Percentiles rank a stretch among this genome's conserved stretches.
phyloP scores from a whole-genome alignment of 2,888 invertebrate species.

The Drosophila antonietae region DNA sequence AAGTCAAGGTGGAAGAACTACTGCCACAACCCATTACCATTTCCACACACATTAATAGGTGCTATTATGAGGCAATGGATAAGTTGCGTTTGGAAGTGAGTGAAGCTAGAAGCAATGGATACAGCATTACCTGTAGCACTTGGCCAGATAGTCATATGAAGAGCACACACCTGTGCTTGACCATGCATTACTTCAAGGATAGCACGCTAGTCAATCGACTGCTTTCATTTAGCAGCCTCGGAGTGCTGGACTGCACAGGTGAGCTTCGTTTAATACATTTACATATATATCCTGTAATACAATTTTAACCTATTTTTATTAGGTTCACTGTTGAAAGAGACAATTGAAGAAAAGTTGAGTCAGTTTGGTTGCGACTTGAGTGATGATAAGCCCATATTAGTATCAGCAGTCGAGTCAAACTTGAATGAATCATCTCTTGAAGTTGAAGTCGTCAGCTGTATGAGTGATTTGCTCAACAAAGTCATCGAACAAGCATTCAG shows the following conservation, averaged over 20 bases:
- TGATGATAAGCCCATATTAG: conserved; percentile 9
- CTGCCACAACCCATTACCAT: not conserved
- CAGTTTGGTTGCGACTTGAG: not conserved
- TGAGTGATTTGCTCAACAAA: conserved; percentile 14
- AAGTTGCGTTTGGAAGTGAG: not conserved
- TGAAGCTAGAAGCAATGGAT: not conserved
- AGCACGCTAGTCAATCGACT: not conserved
- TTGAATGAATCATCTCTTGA: not conserved
- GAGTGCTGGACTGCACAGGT: not conserved
- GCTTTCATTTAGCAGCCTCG: not conserved
- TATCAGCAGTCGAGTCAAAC: not conserved
- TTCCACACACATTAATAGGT: not conserved
- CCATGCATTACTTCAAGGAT: conserved; percentile 13
- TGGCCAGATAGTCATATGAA: not conserved
- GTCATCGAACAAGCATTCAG: conserved; percentile 5
- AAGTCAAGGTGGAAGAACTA: conserved; percentile 3
- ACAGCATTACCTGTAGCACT: conserved; percentile 12
- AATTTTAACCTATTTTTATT: not conserved
- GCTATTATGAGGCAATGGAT: not conserved
- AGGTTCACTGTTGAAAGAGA: not conserved
- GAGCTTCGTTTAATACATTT: not conserved
- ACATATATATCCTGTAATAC: not conserved
- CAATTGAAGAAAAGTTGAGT: not conserved
- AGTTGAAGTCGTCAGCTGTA: not conserved
- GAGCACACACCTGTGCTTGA: not conserved